phyloP scores from a whole-genome alignment of 30 jellyfish, hydroid and myxozoan species.

The Pseudorhiza aurosa region DNA sequence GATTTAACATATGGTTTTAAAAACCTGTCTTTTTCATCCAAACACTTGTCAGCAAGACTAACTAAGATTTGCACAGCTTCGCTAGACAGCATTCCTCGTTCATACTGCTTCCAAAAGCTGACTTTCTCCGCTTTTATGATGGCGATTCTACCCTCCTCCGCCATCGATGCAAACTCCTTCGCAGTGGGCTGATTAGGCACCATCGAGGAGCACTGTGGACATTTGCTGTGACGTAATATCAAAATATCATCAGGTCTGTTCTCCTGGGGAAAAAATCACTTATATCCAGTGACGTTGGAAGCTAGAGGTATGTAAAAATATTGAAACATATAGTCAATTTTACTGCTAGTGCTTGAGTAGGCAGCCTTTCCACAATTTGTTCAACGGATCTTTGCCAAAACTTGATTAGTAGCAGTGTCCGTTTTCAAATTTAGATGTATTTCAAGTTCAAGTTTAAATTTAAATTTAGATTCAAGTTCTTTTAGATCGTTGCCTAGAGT shows the following conservation, averaged over 20 bases:
- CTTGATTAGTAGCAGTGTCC: no score
- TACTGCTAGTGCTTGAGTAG: no score
- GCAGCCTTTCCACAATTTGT: no score
- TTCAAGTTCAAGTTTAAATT: no score
- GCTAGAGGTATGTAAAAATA: no score
- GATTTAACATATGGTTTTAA: no score
- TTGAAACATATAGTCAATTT: no score
- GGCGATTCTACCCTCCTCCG: slow-evolving; percentile 91
- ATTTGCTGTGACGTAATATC: slow-evolving; percentile 80
- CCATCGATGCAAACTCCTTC: slow-evolving; percentile 92
- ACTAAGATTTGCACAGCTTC: slow-evolving; percentile 92
- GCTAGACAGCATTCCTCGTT: slow-evolving; percentile 88
- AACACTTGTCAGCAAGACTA: slow-evolving; percentile 88
- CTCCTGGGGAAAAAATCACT: slow-evolving; percentile 33
- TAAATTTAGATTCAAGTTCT: no score
- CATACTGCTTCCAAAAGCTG: slow-evolving; percentile 95
- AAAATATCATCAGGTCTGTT: slow-evolving; percentile 48
- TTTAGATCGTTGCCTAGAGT: no score
- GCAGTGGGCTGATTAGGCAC: slow-evolving; percentile 90
- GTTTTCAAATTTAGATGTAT: no score
- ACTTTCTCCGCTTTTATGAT: slow-evolving; percentile 86
- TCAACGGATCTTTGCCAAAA: no score
- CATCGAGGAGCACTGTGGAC: slow-evolving; percentile 85
- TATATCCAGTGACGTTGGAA: no score
- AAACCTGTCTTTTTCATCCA: slow-evolving; percentile 88